Percentiles rank a stretch among this genome's conserved stretches.
Evolutionary conservation across 2,113 vertebrate species (phyloP).

Genomic region (Aegithalos caudatus): DNA sequence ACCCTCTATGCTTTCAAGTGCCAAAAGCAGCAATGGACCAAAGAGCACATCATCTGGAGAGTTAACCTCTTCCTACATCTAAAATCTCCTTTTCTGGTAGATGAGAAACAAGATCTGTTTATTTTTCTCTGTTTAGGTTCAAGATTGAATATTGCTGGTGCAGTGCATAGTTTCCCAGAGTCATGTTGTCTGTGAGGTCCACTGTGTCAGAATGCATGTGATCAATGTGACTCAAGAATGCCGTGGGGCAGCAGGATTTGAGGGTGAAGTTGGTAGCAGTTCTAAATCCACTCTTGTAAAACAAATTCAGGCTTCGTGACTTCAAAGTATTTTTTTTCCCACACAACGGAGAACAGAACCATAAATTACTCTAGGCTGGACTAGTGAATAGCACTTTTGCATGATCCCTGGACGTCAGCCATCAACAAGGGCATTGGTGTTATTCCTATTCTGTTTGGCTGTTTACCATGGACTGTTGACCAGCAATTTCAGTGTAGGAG

Average conservation of each 20-base stretch:
- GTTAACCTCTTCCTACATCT: background rate
- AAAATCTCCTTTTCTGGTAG: background rate
- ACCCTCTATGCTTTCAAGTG: background rate
- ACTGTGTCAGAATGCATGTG: background rate
- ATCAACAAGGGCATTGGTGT: background rate
- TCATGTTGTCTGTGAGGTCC: background rate
- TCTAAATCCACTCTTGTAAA: background rate
- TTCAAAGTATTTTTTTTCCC: background rate
- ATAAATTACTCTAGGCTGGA: background rate
- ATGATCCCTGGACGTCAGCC: background rate
- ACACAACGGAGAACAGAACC: background rate
- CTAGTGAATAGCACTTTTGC: background rate
- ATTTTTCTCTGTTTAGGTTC: background rate
- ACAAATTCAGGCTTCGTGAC: background rate
- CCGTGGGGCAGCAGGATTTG: background rate
- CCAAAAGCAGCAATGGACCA: background rate
- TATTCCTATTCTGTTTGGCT: accelerated
- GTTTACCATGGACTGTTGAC: background rate
- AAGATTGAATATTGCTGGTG: background rate
- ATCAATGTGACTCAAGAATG: background rate
- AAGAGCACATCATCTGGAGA: background rate
- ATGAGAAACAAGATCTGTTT: background rate
- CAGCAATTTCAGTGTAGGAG: background rate
- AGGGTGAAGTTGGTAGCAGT: background rate
- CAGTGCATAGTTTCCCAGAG: conserved; percentile 10